Evolutionary conservation across 2,113 vertebrate genomes (phyloP).

Genomic region (Ceyx margarethae): DNA sequence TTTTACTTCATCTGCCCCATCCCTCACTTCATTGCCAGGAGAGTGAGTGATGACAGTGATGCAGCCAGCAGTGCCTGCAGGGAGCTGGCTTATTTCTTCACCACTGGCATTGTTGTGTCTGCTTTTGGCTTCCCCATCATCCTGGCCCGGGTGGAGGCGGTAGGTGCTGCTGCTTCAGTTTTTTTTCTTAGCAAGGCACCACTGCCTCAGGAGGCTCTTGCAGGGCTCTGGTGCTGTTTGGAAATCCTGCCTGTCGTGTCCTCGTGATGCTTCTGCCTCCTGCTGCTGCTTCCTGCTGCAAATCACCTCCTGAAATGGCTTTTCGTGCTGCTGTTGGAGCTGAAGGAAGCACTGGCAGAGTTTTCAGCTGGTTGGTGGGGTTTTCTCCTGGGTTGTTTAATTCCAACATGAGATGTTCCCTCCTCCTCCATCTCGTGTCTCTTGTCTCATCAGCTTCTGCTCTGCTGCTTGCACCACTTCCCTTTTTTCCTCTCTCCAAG

Average conservation of each 20-base stretch:
- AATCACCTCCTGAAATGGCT: not conserved
- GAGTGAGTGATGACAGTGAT: slow-evolving; percentile 84
- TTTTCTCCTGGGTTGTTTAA: not conserved
- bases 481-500: not conserved
- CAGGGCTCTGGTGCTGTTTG: not conserved
- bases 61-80: slow-evolving; percentile 89
- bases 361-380: not conserved
- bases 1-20: slow-evolving; percentile 91
- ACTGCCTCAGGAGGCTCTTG: fast-evolving
- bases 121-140: slow-evolving; percentile 90
- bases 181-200: not conserved
- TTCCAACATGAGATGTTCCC: not conserved
- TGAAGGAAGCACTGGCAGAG: not conserved
- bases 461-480: not conserved
- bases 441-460: not conserved
- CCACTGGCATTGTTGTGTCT: slow-evolving; percentile 94
- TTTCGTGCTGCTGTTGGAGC: not conserved
- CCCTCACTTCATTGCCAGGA: slow-evolving; percentile 88
- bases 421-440: not conserved
- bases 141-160: slow-evolving; percentile 81
- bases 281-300: not conserved
- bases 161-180: slow-evolving; percentile 61
- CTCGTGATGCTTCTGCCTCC: not conserved
- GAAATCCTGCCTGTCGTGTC: not conserved
- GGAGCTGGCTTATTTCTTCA: slow-evolving; percentile 92